Evolutionary conservation across 2,113 vertebrate genomes (phyloP).

Genomic region (Glaucidium brasilianum): DNA sequence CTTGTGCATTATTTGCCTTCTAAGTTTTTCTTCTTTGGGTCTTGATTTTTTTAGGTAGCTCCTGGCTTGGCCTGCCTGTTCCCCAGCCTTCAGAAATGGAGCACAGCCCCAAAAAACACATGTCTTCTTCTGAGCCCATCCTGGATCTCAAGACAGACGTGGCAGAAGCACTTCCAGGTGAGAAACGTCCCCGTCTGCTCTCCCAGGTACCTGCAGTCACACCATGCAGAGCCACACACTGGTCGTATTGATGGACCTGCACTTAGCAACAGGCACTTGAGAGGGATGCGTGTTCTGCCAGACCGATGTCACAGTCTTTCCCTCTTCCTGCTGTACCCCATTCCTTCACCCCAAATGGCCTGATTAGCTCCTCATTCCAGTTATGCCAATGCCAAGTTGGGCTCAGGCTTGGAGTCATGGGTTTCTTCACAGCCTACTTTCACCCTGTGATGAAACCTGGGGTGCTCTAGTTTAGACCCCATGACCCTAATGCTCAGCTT

Average conservation of each 20-base stretch:
- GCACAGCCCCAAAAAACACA: not conserved
- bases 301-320: not conserved
- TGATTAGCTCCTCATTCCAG: not conserved
- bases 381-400: not conserved
- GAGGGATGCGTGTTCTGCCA: not conserved
- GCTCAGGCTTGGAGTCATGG: not conserved
- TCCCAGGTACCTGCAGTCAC: not conserved
- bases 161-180: not conserved
- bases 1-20: not conserved
- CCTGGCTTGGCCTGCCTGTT: constrained; percentile 12
- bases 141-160: constrained; percentile 43
- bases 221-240: not conserved
- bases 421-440: not conserved
- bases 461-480: not conserved
- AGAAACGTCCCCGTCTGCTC: not conserved
- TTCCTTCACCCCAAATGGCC: not conserved
- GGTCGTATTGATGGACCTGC: not conserved
- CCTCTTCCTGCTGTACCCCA: not conserved
- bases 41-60: constrained; percentile 1
- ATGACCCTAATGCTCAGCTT: not conserved
- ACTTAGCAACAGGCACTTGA: not conserved
- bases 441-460: not conserved
- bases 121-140: constrained; percentile 46
- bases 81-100: not conserved
- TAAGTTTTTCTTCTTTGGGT: not conserved